Conservation (phyloP, 2,797 vertebrate species). For the Eleutherodactylus coqui region DNA sequence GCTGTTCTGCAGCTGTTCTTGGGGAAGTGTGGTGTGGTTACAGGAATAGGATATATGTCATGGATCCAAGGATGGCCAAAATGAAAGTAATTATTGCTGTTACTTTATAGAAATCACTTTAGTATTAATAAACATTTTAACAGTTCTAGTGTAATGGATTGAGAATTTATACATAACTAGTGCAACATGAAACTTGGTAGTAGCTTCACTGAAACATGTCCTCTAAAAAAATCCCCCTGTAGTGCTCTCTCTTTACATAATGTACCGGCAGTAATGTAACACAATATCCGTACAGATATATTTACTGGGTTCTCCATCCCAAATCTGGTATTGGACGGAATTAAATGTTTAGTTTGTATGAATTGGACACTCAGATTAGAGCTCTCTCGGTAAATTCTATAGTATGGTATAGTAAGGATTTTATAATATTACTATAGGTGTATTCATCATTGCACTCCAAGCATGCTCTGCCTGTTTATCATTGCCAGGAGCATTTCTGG, state of each 20-base stretch:
- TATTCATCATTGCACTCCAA: no score
- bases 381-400: no score
- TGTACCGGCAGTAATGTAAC: neutral
- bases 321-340: no score
- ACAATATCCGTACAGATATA: neutral
- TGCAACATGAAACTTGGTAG: no score
- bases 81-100: conserved; percentile 53
- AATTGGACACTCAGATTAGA: no score
- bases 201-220: neutral
- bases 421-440: no score
- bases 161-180: neutral
- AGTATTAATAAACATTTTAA: neutral
- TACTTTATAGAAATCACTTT: neutral
- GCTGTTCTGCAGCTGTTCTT: conserved; percentile 61
- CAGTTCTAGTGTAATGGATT: neutral
- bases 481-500: no score
- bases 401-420: no score
- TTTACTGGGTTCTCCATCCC: neutral
- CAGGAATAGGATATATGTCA: conserved; percentile 63
- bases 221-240: no score
- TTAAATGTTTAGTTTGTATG: no score
- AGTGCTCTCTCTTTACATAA: neutral
- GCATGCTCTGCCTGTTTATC: no score
- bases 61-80: conserved; percentile 60
- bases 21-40: conserved; percentile 65